Conservation (phyloP, 2,113 vertebrate species). For the Halcyon malimbica region DNA sequence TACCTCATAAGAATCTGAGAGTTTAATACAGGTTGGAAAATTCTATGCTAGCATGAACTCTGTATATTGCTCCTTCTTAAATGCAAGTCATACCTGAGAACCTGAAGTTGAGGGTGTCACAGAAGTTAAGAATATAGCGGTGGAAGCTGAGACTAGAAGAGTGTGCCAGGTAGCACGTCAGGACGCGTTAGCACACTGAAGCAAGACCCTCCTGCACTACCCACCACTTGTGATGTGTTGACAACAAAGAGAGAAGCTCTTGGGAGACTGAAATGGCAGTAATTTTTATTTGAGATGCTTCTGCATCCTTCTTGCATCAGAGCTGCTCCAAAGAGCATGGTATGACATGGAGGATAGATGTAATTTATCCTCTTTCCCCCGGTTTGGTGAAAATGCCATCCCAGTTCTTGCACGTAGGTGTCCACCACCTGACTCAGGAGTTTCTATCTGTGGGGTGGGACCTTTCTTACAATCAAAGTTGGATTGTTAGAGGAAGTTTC, state of each 20-base stretch:
- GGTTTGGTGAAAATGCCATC: neutral
- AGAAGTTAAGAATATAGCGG: neutral
- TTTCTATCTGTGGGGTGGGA: neutral
- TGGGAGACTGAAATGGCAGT: neutral
- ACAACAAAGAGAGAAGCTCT: neutral
- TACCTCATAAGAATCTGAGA: neutral
- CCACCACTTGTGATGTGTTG: neutral
- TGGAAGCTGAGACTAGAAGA: neutral
- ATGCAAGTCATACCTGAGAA: neutral
- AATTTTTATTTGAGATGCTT: neutral
- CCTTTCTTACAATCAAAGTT: neutral
- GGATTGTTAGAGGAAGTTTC: neutral
- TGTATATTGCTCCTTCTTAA: neutral
- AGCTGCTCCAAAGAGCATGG: neutral
- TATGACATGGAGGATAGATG: neutral
- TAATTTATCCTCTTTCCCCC: neutral
- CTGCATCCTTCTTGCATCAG: neutral
- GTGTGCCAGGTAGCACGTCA: neutral
- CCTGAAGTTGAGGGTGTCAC: neutral
- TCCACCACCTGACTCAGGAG: neutral
- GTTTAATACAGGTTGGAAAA: neutral
- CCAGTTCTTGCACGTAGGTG: neutral
- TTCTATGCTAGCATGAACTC: neutral
- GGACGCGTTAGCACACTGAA: neutral
- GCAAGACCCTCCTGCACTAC: neutral